phyloP scores from a whole-genome alignment of 2,113 vertebrate species.

The Barnardius zonarius region DNA sequence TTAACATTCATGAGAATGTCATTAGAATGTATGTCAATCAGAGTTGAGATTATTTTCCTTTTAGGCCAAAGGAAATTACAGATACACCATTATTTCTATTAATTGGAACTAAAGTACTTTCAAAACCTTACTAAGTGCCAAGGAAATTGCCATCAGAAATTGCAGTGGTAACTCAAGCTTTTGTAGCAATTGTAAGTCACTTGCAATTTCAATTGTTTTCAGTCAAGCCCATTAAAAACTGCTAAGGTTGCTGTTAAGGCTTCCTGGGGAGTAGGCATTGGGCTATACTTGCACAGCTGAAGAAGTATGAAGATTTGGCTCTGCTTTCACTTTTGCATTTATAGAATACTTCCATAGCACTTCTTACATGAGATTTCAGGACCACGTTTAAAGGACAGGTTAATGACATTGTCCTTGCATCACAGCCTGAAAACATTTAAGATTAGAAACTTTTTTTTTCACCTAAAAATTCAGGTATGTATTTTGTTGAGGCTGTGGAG shows the following conservation, averaged over 20 bases:
- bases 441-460: neutral
- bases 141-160: neutral
- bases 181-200: neutral
- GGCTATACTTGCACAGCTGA: neutral
- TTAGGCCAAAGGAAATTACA: neutral
- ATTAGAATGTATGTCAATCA: neutral
- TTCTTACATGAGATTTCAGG: neutral
- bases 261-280: neutral
- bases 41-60: neutral
- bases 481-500: neutral
- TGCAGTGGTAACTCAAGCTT: neutral
- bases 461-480: neutral
- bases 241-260: neutral
- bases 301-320: neutral
- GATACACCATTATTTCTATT: neutral
- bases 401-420: neutral
- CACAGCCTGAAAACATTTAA: neutral
- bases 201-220: slow-evolving; percentile 25
- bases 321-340: neutral
- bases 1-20: neutral
- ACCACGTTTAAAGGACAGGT: neutral
- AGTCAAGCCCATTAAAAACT: neutral
- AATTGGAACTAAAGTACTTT: neutral
- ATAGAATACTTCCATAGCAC: neutral
- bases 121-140: neutral